phyloP scores from a whole-genome alignment of 2,797 vertebrate species.

The Choloepus didactylus region DNA sequence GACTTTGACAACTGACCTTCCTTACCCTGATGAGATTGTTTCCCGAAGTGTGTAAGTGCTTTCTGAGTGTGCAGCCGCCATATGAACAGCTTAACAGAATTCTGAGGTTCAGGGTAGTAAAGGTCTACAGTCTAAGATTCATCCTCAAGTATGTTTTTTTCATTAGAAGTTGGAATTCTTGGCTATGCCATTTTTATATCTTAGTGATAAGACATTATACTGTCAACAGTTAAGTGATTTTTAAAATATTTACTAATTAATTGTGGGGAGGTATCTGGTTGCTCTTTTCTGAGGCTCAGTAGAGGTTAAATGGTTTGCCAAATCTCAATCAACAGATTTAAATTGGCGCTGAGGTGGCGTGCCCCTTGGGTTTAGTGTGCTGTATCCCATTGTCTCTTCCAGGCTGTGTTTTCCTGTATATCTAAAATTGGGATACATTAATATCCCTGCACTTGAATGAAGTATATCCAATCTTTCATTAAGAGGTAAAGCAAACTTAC shows the following conservation, averaged over 20 bases:
- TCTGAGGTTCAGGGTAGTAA: background rate
- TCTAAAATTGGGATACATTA: background rate
- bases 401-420: background rate
- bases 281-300: background rate
- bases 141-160: conserved; percentile 15
- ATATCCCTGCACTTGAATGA: conserved; percentile 56
- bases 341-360: background rate
- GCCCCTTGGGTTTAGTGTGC: background rate
- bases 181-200: conserved; percentile 31
- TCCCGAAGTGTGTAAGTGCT: background rate
- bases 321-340: background rate
- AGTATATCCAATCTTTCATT: background rate
- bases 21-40: conserved; percentile 4
- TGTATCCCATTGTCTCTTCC: background rate
- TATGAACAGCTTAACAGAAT: background rate
- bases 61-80: background rate
- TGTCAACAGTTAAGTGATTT: conserved; percentile 16
- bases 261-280: background rate
- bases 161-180: background rate
- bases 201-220: background rate
- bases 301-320: background rate
- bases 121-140: background rate
- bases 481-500: background rate
- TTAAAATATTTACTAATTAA: background rate
- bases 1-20: background rate